Evolutionary conservation across 1,140 invertebrate genomes (phyloP), one percentile per base, ranked within the genome.

Genomic region (Brachionus rubens): DNA sequence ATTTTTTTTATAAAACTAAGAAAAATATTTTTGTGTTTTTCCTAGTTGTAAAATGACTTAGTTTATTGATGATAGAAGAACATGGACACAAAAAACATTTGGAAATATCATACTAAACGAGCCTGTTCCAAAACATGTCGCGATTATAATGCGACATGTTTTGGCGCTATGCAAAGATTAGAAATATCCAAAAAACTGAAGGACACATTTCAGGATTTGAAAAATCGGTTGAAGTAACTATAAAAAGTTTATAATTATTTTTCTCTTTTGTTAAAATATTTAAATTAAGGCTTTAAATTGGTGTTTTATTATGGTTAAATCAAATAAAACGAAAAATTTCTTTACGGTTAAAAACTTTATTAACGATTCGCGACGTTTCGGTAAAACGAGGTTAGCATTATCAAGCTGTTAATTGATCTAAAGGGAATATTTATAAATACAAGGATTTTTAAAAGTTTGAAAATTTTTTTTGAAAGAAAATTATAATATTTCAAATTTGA

Each of bases 121-220:
- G 5, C 86, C 88, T 21, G 86, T 98, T 77, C 96, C 96, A 0
- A 87, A 88, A 79, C 96, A 99, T 86, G 87, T 98, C 68, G 95
- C 94, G 0, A 90, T 99, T 82, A 98, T 99, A 70, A 98, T 99
- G 94, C n/a, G 97, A 99, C 86, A 97, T 97, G 19, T 99, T 99
- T 86, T 88, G 97, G 76, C 86, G 97, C 78, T 99, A 90, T 87
- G 97, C 97, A 0, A 89, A 87, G 76, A 93, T 93, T 82, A 88
- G 89, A 43, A 88, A 91, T 19, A 87, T 94, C 0, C 85, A 89
- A 33, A 91, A 90, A 81, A 81, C 82, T 12, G 88, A 91, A 79
- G 97, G 97, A 0, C 97, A 99, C 86, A 85, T 87, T 0, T 89
- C 90, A 86, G 97, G 97, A 83, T 99, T 99, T 86, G 90, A 96